phyloP scores from a whole-genome alignment of 2,113 vertebrate species.

The western clawed frog (Xenopus tropicalis) region DNA sequence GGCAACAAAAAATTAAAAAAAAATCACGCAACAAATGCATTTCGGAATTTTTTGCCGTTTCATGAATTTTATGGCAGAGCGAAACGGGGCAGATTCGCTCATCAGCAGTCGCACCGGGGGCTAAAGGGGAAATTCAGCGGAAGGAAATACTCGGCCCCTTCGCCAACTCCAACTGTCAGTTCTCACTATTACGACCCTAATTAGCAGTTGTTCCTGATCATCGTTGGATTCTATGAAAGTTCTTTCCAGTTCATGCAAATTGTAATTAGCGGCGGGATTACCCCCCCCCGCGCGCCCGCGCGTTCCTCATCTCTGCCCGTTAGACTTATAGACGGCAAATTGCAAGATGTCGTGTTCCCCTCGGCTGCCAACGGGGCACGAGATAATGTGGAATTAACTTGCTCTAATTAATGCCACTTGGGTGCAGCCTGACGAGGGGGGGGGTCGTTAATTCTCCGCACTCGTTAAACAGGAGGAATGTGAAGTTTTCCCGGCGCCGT shows the following conservation, averaged over 20 bases:
- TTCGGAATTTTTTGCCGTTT: no score
- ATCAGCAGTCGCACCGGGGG: no score
- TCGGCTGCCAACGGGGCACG: not conserved
- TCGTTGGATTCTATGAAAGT: not conserved
- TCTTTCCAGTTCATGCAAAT: conserved; percentile 3
- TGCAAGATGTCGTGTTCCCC: not conserved
- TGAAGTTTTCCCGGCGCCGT: no score
- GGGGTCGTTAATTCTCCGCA: conserved; percentile 15
- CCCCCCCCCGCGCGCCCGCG: not conserved
- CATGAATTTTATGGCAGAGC: no score
- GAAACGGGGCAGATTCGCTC: no score
- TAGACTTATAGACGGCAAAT: not conserved
- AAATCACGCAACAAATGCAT: no score
- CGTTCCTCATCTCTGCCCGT: conserved; percentile 1
- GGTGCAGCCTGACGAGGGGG: conserved; percentile 20
- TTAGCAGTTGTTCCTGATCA: not conserved
- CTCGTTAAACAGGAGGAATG: not conserved
- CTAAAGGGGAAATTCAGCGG: no score
- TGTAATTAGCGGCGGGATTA: conserved; percentile 9
- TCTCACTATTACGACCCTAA: no score
- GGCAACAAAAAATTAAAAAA: no score
- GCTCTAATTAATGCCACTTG: conserved; percentile 31
- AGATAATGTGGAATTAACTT: conserved; percentile 32
- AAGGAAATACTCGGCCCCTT: no score
- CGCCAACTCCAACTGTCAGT: no score